A percentile compares a stretch with the other conserved stretches of the same genome.
Conservation (phyloP, 2,888 invertebrate genomes). For the Ariolimax columbianus region DNA sequence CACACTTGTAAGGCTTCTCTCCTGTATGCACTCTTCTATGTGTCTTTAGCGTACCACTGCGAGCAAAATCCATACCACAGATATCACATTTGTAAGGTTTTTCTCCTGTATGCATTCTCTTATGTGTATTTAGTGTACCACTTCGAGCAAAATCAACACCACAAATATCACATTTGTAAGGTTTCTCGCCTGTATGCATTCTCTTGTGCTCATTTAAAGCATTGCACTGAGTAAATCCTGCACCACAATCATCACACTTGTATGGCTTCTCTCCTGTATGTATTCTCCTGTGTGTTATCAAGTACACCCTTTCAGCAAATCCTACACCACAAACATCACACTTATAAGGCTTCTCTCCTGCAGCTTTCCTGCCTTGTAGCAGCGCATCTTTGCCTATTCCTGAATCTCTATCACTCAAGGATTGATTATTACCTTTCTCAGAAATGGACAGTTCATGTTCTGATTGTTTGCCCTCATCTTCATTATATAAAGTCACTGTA, state of each 20-base stretch:
- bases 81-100: not conserved
- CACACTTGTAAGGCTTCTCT: conserved; percentile 17
- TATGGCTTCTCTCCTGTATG: conserved; percentile 11
- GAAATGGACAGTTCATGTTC: not conserved
- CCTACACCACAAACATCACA: conserved; percentile 22
- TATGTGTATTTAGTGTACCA: not conserved
- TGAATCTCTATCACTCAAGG: not conserved
- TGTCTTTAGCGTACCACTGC: not conserved
- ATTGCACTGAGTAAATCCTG: not conserved
- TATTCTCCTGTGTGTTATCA: not conserved
- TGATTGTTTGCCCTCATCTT: not conserved
- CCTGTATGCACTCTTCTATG: conserved; percentile 4
- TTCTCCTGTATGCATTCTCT: not conserved
- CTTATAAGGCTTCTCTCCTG: not conserved
- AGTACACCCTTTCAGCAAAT: not conserved
- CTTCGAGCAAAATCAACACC: not conserved
- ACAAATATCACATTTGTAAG: not conserved
- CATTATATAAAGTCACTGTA: conserved; percentile 13
- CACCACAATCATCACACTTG: conserved; percentile 11
- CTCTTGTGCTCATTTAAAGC: not conserved
- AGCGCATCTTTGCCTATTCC: not conserved
- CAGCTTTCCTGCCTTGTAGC: not conserved
- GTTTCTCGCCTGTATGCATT: conserved; percentile 12
- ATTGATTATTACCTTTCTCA: not conserved
- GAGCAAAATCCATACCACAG: not conserved